Percentiles rank a stretch among this genome's conserved stretches.
phyloP scores from a whole-genome alignment of 2,113 vertebrate species.

The Merops nubicus region DNA sequence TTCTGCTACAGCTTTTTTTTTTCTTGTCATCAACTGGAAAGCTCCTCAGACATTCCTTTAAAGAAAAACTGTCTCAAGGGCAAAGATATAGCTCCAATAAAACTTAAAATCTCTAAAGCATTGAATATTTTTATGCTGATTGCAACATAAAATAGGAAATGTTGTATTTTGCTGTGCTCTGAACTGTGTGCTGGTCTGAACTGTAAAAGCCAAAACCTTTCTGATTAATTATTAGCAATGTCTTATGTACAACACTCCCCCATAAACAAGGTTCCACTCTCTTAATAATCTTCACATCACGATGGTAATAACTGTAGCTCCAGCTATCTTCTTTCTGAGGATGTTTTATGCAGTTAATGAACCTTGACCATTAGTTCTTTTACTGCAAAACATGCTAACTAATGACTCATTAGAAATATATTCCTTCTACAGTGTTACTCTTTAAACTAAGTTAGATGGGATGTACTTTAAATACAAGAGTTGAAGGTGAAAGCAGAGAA shows the following conservation, averaged over 20 bases:
- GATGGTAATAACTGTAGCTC: background rate
- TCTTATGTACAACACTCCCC: background rate
- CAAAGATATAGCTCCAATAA: background rate
- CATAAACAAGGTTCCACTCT: background rate
- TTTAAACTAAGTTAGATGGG: background rate
- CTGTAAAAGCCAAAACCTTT: background rate
- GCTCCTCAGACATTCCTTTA: background rate
- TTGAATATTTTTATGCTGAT: background rate
- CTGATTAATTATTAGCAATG: background rate
- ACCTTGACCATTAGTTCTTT: background rate
- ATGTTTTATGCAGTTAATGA: background rate
- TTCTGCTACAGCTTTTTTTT: background rate
- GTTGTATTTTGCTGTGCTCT: background rate
- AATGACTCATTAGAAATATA: background rate
- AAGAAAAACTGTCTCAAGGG: background rate
- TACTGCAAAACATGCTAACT: background rate
- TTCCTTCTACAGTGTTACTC: background rate
- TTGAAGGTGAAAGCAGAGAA: background rate
- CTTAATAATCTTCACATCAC: background rate
- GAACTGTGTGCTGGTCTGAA: background rate
- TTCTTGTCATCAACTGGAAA: background rate
- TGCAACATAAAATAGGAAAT: background rate
- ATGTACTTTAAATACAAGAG: background rate
- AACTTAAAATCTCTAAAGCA: background rate
- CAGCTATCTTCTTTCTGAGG: background rate